Base-by-base conservation (phyloP, 2,113 vertebrate genomes). In the Sinocyclocheilus anophthalmus region DNA sequence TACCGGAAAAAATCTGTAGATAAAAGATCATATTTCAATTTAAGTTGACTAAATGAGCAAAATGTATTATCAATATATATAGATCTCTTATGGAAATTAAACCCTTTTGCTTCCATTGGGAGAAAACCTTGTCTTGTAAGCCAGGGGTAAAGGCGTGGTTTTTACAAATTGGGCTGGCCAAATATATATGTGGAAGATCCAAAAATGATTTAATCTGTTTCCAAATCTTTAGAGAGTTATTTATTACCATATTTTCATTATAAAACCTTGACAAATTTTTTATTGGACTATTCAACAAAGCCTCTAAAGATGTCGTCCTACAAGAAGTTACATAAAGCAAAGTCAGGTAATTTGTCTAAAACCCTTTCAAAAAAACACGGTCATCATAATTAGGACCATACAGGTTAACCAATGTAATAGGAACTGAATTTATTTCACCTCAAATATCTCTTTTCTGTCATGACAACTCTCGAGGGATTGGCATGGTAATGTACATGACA, bases 321-420 rank as follows among this genome's bases (percentile, higher is more conserved):
- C 65, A 69, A 30, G 30, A 59, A 2, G 1, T 72, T 72, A 7
- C 1, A 37, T 3, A 70, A 37, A 0, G 69, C 20, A 14, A 2
- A 1, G 1, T n/a, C 39, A 45, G 72, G 72, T 14, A 48, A 24
- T 75, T 75, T 75, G 42, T 24, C 42, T 75, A 75, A 24, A 13
- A 75, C 39, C 1, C 20, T 75, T 48, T 45, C 10, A 48, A 48
- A 48, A 12, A 48, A 48, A 12, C 2, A 2, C 1, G 10, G 42
- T 76, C 73, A 26, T 76, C 42, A 5, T 48, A 76, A 76, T 76
- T 76, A 24, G 73, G 73, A 16, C 42, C 42, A 24, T 76, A 76
- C 73, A 50, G 5, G 5, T 76, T 76, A 24, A 76, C 73, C 42
- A 50, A 13, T 3, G 39, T 76, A 48, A 76, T 76, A 48, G 12